Evolutionary conservation across 1,140 invertebrate species (phyloP).

Genomic region (Drosophila punjabiensis): DNA sequence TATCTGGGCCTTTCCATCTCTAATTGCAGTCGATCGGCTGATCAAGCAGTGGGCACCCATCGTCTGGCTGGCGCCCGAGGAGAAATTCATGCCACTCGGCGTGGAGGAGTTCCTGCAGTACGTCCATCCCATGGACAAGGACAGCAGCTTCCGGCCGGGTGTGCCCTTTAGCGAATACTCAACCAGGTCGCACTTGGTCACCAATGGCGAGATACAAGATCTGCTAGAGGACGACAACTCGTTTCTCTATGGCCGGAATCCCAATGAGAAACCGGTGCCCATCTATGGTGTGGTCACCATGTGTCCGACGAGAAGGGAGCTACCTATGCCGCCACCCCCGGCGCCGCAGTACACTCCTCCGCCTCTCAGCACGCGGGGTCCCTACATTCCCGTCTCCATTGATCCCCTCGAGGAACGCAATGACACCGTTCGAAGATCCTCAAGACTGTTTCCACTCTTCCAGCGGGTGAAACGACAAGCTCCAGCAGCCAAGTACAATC

Average conservation of each 20-base stretch:
- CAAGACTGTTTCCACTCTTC: slow-evolving; percentile 72
- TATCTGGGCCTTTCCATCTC: slow-evolving; percentile 36
- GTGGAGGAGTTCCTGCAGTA: slow-evolving; percentile 88
- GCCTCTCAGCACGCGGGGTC: slow-evolving; percentile 61
- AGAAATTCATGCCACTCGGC: slow-evolving; percentile 88
- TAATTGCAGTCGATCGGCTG: slow-evolving; percentile 85
- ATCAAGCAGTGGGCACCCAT: slow-evolving; percentile 88
- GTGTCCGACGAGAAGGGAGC: slow-evolving; percentile 44
- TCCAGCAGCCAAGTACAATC: slow-evolving; percentile 15
- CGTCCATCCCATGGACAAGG: slow-evolving; percentile 86
- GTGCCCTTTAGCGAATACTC: slow-evolving; percentile 79
- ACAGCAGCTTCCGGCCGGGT: slow-evolving; percentile 65
- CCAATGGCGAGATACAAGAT: slow-evolving; percentile 86
- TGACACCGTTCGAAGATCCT: slow-evolving; percentile 71
- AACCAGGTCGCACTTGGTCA: slow-evolving; percentile 86
- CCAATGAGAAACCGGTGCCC: slow-evolving; percentile 86
- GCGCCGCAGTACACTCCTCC: not conserved
- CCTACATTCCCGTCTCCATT: slow-evolving; percentile 77
- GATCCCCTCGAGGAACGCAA: slow-evolving; percentile 72
- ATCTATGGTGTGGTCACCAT: slow-evolving; percentile 87
- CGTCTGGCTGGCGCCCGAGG: slow-evolving; percentile 88
- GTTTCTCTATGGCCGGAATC: slow-evolving; percentile 88
- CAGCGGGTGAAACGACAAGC: slow-evolving; percentile 62
- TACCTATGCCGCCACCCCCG: not conserved
- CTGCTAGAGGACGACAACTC: slow-evolving; percentile 87